phyloP scores from a whole-genome alignment of 2,888 invertebrate species.

The Lepidonotus clava region DNA sequence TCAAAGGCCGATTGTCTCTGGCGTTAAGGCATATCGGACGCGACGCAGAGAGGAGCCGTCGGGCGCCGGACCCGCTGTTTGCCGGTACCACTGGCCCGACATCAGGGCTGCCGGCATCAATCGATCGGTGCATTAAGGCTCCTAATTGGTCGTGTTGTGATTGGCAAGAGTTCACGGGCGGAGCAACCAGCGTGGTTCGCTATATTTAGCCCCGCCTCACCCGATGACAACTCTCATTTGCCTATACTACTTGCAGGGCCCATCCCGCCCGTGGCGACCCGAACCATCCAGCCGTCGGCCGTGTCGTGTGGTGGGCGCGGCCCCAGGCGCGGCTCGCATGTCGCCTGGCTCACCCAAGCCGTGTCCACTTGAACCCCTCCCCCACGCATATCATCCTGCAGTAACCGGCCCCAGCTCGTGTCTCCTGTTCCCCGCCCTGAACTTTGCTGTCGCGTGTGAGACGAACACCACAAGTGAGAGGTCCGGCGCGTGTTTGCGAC shows the following conservation, averaged over 20 bases:
- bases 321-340: neutral
- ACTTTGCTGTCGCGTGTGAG: neutral
- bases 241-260: neutral
- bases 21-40: too few relatives aligned
- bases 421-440: neutral
- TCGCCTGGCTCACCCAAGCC: neutral
- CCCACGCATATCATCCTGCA: too few relatives aligned
- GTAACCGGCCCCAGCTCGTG: neutral
- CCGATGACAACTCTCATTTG: too few relatives aligned
- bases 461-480: too few relatives aligned
- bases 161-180: neutral
- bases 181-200: too few relatives aligned
- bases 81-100: neutral
- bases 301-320: neutral
- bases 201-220: too few relatives aligned
- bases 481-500: too few relatives aligned
- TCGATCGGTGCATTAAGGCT: constrained; percentile 14
- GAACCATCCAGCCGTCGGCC: neutral
- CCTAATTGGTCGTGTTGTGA: constrained; percentile 30
- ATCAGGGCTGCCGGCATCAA: neutral
- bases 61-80: neutral
- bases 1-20: neutral
- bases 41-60: too few relatives aligned
- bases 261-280: neutral
- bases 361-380: constrained; percentile 3